phyloP scores from a whole-genome alignment of 1,140 invertebrate species.

The Paracyclopina nana region DNA sequence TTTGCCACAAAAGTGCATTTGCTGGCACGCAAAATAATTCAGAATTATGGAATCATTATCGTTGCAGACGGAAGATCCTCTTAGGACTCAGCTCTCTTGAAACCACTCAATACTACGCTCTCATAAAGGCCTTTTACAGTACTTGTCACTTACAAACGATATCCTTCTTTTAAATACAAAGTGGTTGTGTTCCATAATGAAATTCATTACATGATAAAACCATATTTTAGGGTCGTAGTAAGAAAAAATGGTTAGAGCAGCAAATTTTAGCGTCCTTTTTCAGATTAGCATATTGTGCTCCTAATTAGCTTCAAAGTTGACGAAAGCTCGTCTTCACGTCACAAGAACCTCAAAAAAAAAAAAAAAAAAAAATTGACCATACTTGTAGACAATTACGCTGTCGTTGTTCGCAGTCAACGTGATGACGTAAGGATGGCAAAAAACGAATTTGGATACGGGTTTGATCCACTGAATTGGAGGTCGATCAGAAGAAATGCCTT shows the following conservation, averaged over 20 bases:
- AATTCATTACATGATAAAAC: too few relatives aligned
- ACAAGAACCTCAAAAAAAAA: not conserved
- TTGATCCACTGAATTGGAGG: slow-evolving; percentile 34
- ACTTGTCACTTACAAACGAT: too few relatives aligned
- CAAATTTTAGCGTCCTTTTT: not conserved
- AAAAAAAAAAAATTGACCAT: not conserved
- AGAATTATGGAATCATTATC: too few relatives aligned
- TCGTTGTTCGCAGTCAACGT: slow-evolving; percentile 29
- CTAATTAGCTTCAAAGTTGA: not conserved
- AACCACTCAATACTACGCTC: too few relatives aligned
- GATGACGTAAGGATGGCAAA: slow-evolving; percentile 33
- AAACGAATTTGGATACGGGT: slow-evolving; percentile 28
- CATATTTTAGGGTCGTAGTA: not conserved
- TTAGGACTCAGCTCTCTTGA: too few relatives aligned
- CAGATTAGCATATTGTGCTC: not conserved
- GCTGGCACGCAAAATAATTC: too few relatives aligned
- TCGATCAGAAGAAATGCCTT: slow-evolving; percentile 32
- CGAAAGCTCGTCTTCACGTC: not conserved
- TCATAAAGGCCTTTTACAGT: too few relatives aligned
- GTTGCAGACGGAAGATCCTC: too few relatives aligned
- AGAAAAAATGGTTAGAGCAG: not conserved
- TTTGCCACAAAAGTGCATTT: too few relatives aligned
- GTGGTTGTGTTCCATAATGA: too few relatives aligned
- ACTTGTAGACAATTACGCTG: slow-evolving; percentile 15
- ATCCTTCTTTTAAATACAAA: not conserved